Evolutionary conservation across 2,797 vertebrate genomes (phyloP).

Genomic region (Pristis pectinata): DNA sequence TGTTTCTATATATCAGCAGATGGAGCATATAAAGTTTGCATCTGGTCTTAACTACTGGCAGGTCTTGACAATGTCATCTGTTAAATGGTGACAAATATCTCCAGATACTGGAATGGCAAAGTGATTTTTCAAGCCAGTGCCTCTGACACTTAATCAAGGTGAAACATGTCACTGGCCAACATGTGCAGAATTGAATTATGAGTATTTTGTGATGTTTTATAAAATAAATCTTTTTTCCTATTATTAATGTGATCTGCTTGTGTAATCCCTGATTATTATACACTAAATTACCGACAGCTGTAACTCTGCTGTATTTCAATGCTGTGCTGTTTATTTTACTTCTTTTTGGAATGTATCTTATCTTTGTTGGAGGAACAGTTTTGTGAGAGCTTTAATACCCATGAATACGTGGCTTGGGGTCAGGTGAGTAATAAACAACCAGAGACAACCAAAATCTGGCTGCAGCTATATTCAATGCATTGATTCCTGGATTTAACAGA

Average conservation of each 20-base stretch:
- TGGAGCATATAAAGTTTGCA: slow-evolving; percentile 26
- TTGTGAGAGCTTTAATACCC: not conserved
- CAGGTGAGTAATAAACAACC: not conserved
- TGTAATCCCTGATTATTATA: not conserved
- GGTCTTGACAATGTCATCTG: slow-evolving; percentile 32
- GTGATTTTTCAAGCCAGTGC: slow-evolving; percentile 37
- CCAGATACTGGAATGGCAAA: slow-evolving; percentile 20
- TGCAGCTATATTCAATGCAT: no score
- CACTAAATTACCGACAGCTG: not conserved
- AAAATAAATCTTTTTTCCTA: not conserved
- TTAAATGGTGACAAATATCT: slow-evolving; percentile 32
- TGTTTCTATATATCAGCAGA: slow-evolving; percentile 10
- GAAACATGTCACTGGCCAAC: slow-evolving; percentile 16
- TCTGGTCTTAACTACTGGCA: slow-evolving; percentile 32
- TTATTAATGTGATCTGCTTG: not conserved
- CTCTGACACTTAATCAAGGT: slow-evolving; percentile 36
- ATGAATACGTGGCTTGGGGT: no score
- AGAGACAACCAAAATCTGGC: not conserved
- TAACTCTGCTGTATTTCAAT: not conserved
- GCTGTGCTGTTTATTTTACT: not conserved
- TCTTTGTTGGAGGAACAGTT: not conserved
- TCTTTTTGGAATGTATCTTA: slow-evolving; percentile 5
- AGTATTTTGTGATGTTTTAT: not conserved
- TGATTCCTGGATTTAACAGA: no score
- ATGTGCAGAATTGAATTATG: slow-evolving; percentile 13